A percentile compares a stretch with the other conserved stretches of the same genome.
Conservation (phyloP, 2,888 invertebrate species). For the Margaritifera margaritifera region DNA sequence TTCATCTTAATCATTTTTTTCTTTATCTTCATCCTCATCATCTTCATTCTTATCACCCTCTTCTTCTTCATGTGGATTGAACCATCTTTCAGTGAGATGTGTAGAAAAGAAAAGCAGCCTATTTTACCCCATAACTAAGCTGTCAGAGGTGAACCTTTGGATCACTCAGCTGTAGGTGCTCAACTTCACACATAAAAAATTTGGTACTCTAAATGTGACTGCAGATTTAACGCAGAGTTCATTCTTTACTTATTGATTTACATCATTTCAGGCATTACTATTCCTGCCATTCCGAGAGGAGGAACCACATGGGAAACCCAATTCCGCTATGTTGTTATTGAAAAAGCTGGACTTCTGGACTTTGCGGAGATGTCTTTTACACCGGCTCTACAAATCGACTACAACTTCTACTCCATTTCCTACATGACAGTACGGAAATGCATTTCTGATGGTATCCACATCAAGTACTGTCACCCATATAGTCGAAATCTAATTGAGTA, state of each 20-base stretch:
- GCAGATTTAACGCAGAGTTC: neutral
- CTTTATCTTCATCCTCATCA: too few species aligned
- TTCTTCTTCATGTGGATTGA: too few species aligned
- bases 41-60: too few species aligned
- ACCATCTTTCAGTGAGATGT: too few species aligned
- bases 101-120: too few species aligned
- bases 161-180: too few species aligned
- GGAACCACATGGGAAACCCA: constrained; percentile 45
- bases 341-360: constrained; percentile 89
- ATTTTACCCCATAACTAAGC: too few species aligned
- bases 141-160: too few species aligned
- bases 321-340: constrained; percentile 57
- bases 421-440: constrained; percentile 83
- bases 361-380: constrained; percentile 83
- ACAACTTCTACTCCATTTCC: constrained; percentile 75
- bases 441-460: constrained; percentile 92
- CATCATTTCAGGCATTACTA: constrained; percentile 52
- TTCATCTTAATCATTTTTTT: too few species aligned
- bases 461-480: constrained; percentile 94
- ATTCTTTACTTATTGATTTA: neutral
- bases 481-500: constrained; percentile 83
- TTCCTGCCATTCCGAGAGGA: constrained; percentile 54
- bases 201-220: too few species aligned
- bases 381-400: constrained; percentile 77
- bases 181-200: too few species aligned